Evolutionary conservation across 1,140 invertebrate species (phyloP).

Genomic region (Papilio machaon): DNA sequence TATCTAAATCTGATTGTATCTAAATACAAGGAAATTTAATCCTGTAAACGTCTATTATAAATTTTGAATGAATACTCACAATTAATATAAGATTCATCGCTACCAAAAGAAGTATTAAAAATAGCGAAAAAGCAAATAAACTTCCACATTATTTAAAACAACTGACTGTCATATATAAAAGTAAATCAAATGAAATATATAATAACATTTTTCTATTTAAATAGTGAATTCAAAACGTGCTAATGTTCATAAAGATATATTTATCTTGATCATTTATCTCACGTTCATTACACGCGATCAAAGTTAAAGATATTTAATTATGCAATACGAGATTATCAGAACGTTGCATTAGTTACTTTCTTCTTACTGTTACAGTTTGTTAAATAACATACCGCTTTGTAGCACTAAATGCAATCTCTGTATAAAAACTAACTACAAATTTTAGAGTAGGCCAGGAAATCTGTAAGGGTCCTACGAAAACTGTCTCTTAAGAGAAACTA

Average conservation of each 20-base stretch:
- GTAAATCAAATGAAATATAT: constrained; percentile 35
- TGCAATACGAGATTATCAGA: constrained; percentile 1
- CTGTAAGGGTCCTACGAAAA: neutral
- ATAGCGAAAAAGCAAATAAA: constrained; percentile 40
- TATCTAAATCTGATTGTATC: too few species aligned
- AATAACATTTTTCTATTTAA: neutral
- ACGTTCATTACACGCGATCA: constrained; percentile 15
- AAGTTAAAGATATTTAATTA: constrained; percentile 4
- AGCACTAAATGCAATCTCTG: too few species aligned
- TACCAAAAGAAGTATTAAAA: constrained; percentile 42
- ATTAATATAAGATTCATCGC: constrained; percentile 59
- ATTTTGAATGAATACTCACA: constrained; percentile 55
- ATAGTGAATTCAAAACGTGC: constrained; percentile 8
- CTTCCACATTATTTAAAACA: constrained; percentile 50
- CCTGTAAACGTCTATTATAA: neutral
- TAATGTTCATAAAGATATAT: constrained; percentile 12
- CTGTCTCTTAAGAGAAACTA: too few species aligned
- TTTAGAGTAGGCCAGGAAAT: too few species aligned
- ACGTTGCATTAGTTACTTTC: neutral
- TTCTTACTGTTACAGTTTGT: neutral
- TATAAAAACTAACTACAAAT: too few species aligned
- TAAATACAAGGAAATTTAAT: neutral
- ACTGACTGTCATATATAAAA: neutral
- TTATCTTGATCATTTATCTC: constrained; percentile 25
- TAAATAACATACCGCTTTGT: too few species aligned